Evolutionary conservation across 2,888 invertebrate species (phyloP), one percentile per base, ranked within the genome.

Genomic region (Xanthorhoe designata): DNA sequence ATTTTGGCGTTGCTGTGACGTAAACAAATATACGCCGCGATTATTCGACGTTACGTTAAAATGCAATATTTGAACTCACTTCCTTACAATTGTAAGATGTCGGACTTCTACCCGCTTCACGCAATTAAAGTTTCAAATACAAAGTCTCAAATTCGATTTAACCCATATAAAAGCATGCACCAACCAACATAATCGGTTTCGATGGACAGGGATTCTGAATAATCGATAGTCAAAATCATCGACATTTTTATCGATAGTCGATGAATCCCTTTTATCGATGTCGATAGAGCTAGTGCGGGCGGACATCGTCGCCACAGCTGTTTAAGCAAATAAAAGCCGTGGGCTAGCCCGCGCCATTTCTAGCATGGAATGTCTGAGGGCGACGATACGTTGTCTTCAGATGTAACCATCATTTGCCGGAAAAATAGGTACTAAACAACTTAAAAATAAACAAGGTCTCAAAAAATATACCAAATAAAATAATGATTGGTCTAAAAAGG

Each of bases 141-240:
- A 66, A 66, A 63, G 58, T 68, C 57, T 65, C 66, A 62, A 71
- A 71, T 66, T 68, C 61, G 56, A 71, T 54, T 63, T 63, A 74
- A 76, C 75, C 78, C 72, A 75, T 75, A 77, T 77, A 77, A 76
- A 77, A 76, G 75, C 76, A 73, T 57, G 66, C 69, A 61, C 52
- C 64, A 69, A 61, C 52, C 64, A 69, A 29, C 59, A 61, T 57
- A 63, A n/a, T 64, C 68, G 64, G 52, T 18, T 52, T 42, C 66
- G 61, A 55, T 50, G 58, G 9, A 53, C 57, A 53, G 45, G 45
- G 58, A 59, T 63, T 49, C 55, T 45, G 35, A 56, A 29, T 29
- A 17, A 55, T 64, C 59, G 50, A 55, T 50, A 55, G 61, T 65
- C 64, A 58, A 56, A 55, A 35, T 62, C 50, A 32, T 32, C 32